Base-by-base conservation (phyloP, 2,888 invertebrate species). In the Drosophila anceps region DNA sequence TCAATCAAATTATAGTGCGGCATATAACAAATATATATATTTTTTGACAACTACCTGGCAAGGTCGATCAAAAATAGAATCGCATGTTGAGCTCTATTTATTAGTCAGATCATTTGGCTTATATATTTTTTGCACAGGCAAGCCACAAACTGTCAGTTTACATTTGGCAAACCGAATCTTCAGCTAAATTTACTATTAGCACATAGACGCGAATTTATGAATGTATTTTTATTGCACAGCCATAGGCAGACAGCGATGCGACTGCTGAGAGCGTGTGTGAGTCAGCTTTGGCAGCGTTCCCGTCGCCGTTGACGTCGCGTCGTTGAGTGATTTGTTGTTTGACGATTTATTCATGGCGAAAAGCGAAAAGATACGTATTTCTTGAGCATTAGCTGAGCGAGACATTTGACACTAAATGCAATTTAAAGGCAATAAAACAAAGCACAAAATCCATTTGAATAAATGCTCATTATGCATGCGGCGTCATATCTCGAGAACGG, bases 341-440 rank as follows among this genome's bases (percentile, higher is more conserved):
- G 80, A 74, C 71, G 73, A 74, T 88, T 81, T 88, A 83, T 84
- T 76, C 70, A 68, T 76, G 61, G 69, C 76, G 57, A 65, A 61
- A 62, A 62, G 58, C 53, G 15, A 59, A 53, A 63, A 51, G 53
- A 27, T 37, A 53, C 18, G 54, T 76, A 57, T 60, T 59, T 66
- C 58, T 69, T 55, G 9, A 41, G 73, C 65, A 69, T 81, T 88
- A 85, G 78, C 73, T 59, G 79, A 55, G 86, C 74, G 76, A 73
- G 77, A 84, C 87, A 79, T 84, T 89, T 84, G 84, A 89, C 84
- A 89, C 84, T 84, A 89, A 84, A 81, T 84, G 84, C 89, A 84
- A 84, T 84, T 89, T 87, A 77, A 89, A 84, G 74, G 80, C 89
- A 84, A 84, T 84, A 84, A 84, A 87, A 89, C 82, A 89, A 87